A percentile compares a stretch with the other conserved stretches of the same genome.
These are phyloP conservation scores for Ochropacha duplaris DNA, from an alignment of 2,888 invertebrate species.

Conservation along the genomic window DNA sequence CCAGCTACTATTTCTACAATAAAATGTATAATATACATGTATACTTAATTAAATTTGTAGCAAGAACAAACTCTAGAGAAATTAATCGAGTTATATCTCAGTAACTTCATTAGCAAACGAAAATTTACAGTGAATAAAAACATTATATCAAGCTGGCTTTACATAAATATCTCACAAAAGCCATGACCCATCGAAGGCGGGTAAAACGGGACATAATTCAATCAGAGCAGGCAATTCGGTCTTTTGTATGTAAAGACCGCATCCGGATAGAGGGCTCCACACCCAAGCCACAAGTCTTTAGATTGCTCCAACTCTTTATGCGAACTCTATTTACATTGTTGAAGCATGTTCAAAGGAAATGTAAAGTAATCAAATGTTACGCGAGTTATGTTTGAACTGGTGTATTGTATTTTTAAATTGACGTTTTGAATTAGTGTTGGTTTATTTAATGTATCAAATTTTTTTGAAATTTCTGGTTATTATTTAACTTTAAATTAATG, in stretches of 20 bases:
- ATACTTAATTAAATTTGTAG: too few relatives aligned
- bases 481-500: too few relatives aligned
- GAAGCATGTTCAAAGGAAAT: slow-evolving; percentile 11
- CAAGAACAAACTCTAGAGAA: too few relatives aligned
- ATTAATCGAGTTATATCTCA: neutral
- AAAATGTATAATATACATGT: too few relatives aligned
- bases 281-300: slow-evolving; percentile 16
- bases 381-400: neutral
- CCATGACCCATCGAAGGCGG: slow-evolving; percentile 51
- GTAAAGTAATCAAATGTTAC: slow-evolving; percentile 24
- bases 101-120: neutral
- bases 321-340: slow-evolving; percentile 30
- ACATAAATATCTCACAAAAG: slow-evolving; percentile 58
- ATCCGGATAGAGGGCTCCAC: slow-evolving; percentile 46
- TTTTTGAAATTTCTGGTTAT: neutral
- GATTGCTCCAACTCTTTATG: slow-evolving; percentile 31
- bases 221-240: slow-evolving; percentile 71
- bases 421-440: neutral
- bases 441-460: neutral
- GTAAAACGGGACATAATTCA: slow-evolving; percentile 71
- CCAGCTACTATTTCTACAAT: too few relatives aligned
- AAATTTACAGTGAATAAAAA: slow-evolving; percentile 1
- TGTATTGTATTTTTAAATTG: neutral
- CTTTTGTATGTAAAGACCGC: slow-evolving; percentile 78
- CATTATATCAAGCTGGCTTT: slow-evolving; percentile 11